Evolutionary conservation across 2,888 invertebrate species (phyloP), one percentile per base, ranked within the genome.

Genomic region (Patella pellucida): DNA sequence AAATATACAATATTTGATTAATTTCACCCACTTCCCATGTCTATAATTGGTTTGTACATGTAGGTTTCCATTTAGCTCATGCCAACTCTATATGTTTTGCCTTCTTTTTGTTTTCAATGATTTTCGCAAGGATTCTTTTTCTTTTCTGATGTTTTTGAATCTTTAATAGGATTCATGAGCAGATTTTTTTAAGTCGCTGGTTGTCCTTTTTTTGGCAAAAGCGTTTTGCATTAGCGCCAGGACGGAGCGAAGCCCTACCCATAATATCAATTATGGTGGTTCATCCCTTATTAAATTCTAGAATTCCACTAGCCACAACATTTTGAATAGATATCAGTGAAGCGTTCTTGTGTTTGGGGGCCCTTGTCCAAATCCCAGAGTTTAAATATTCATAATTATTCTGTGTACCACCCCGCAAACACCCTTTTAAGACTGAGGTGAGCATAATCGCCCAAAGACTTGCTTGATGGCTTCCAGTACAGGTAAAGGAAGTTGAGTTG

Each of bases 261-360:
- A 54, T 54, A 0, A 54, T n/a, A 0, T 9, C 54, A 54, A 11
- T 54, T 16, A 54, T 54, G 14, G 54, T 54, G 0, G 54, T 54
- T 54, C 14, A 70, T 5, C 50, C 70, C 31, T 5, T 3, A 31
- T 31, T 31, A 4, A 31, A 31, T 31, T 31, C 4, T 70, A 5
- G 3, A 15, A 70, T 70, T 3, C 51, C 70, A 0, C 70, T 3
- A 41, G 51, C 11, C 16, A 5, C 70, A 70, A 51, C 70, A 70
- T 12, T 70, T 50, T 50, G 31, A 2, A 51, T 70, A 2, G 70
- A 9, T 41, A 41, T n/a, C 5, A 70, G n/a, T 11, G 41, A 9
- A 41, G 70, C 70, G n/a, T 12, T 41, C 50, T 41, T 70, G 27
- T 27, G 50, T 7, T 70, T 70, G 1, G 70, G 70, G 41, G 70